Evolutionary conservation across 1,140 invertebrate species (phyloP).

Genomic region (Sogatella furcifera): DNA sequence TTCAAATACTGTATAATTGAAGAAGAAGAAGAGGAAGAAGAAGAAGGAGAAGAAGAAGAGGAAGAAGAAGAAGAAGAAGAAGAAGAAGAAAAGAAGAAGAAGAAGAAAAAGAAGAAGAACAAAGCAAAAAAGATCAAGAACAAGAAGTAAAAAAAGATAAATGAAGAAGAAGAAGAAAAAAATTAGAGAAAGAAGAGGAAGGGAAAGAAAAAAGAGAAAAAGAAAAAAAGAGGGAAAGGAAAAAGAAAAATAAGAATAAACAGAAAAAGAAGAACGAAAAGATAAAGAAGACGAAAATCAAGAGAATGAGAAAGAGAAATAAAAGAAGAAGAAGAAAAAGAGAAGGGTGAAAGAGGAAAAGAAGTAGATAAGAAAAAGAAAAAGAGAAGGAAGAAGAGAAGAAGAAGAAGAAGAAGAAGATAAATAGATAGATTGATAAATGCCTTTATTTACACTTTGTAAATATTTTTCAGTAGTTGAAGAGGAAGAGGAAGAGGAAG

Average conservation of each 20-base stretch:
- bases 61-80: too few relatives aligned
- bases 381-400: background rate
- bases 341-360: background rate
- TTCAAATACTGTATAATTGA: too few relatives aligned
- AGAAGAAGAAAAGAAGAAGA: too few relatives aligned
- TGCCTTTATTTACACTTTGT: too few relatives aligned
- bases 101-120: too few relatives aligned
- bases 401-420: background rate
- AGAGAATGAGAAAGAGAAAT: background rate
- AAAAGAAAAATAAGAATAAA: too few relatives aligned
- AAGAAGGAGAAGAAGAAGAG: too few relatives aligned
- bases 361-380: background rate
- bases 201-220: background rate
- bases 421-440: background rate
- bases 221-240: background rate
- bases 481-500: too few relatives aligned
- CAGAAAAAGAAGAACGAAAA: background rate
- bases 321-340: background rate
- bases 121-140: too few relatives aligned
- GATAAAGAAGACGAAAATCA: background rate
- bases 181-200: background rate
- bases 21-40: too few relatives aligned
- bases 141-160: background rate
- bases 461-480: too few relatives aligned
- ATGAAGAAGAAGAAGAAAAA: background rate